Percentiles rank a stretch among this genome's conserved stretches.
These are phyloP conservation scores for Cygnus atratus DNA, from an alignment of 2,113 vertebrate species.

Conservation along the genomic window DNA sequence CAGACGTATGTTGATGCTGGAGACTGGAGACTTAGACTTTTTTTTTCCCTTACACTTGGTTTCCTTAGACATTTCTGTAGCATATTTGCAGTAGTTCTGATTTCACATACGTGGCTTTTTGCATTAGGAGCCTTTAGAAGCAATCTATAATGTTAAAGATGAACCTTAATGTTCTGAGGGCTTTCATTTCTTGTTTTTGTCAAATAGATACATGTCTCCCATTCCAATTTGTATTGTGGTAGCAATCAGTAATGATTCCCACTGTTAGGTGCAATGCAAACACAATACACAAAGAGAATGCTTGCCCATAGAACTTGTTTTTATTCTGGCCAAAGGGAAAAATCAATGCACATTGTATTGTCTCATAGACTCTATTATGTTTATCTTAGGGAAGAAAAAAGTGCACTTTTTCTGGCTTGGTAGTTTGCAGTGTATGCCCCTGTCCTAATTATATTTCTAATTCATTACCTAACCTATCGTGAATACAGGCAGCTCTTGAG, in stretches of 20 bases:
- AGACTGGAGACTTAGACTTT: not conserved
- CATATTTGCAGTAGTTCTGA: not conserved
- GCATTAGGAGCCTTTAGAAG: not conserved
- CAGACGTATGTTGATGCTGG: not conserved
- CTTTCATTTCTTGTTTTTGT: conserved; percentile 43
- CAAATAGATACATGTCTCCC: not conserved
- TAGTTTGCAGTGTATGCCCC: not conserved
- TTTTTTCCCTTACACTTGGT: not conserved
- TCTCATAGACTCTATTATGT: not conserved
- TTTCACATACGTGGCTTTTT: not conserved
- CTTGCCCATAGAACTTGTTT: not conserved
- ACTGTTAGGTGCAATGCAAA: not conserved
- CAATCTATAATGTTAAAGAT: not conserved
- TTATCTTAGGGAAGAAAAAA: not conserved
- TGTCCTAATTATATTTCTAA: not conserved
- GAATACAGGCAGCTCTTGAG: not conserved
- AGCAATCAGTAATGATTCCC: rapidly evolving
- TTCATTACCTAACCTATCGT: not conserved
- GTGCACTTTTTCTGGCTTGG: not conserved
- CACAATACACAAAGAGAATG: not conserved
- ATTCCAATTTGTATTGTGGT: not conserved
- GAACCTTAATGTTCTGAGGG: not conserved
- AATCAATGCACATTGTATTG: not conserved
- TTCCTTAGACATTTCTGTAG: not conserved
- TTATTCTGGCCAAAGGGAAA: not conserved